These are phyloP conservation scores for Coelopa frigida DNA, from an alignment of 1,140 invertebrate species.

Conservation along the genomic window DNA sequence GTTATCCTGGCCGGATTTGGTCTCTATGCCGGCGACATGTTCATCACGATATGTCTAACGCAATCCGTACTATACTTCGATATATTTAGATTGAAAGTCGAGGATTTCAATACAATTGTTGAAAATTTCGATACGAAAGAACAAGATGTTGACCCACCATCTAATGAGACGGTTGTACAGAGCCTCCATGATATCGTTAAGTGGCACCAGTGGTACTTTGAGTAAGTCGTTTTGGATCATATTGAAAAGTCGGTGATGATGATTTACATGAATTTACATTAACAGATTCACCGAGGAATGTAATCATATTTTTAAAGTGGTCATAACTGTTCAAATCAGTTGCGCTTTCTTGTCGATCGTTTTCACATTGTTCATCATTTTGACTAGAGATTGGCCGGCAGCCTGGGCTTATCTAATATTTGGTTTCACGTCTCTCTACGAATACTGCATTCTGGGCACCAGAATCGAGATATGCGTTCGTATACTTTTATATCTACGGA, in stretches of 20 bases:
- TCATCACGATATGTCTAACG: background rate
- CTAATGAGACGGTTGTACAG: too few relatives aligned
- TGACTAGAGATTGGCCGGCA: constrained; percentile 8
- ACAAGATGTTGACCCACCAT: too few relatives aligned
- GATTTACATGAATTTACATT: background rate
- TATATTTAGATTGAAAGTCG: constrained; percentile 4
- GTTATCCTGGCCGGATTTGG: constrained; percentile 1
- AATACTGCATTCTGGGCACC: constrained; percentile 11
- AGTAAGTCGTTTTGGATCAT: constrained; percentile 1
- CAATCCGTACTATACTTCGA: constrained; percentile 3
- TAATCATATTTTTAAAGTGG: constrained; percentile 5
- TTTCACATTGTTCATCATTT: constrained; percentile 3
- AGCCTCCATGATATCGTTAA: constrained; percentile 6
- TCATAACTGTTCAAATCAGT: background rate
- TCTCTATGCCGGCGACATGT: constrained; percentile 5
- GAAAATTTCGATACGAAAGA: background rate
- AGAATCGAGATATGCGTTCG: constrained; percentile 6
- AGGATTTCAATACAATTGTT: background rate
- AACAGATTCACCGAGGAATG: constrained; percentile 7
- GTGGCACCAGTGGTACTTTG: constrained; percentile 3
- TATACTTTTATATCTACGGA: background rate
- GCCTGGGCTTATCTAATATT: constrained; percentile 6
- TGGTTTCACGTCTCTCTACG: background rate
- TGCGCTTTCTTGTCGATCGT: background rate
- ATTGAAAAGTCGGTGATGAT: background rate